phyloP scores from a whole-genome alignment of 2,113 vertebrate genomes.

The Carassius gibelio region DNA sequence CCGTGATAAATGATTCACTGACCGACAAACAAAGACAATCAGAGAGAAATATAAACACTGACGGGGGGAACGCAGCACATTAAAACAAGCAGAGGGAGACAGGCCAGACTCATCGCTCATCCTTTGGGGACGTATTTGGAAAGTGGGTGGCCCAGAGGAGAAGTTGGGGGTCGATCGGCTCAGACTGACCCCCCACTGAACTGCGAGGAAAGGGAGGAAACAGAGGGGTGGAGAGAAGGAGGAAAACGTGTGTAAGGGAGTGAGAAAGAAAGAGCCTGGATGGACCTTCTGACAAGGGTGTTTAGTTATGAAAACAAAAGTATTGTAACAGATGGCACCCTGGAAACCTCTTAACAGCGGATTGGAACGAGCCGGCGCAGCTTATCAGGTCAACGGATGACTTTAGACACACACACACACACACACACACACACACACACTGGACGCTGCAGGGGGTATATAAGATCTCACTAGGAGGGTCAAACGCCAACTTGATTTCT shows the following conservation, averaged over 20 bases:
- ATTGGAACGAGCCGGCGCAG: slow-evolving; percentile 38
- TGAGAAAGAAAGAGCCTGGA: slow-evolving; percentile 40
- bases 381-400: slow-evolving; percentile 47
- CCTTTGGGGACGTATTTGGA: slow-evolving; percentile 34
- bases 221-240: slow-evolving; percentile 48
- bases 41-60: neutral
- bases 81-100: slow-evolving; percentile 40
- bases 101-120: slow-evolving; percentile 31
- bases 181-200: slow-evolving; percentile 64
- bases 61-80: neutral
- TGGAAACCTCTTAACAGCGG: slow-evolving; percentile 68
- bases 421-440: slow-evolving; percentile 37
- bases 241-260: slow-evolving; percentile 44
- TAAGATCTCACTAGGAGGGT: slow-evolving; percentile 67
- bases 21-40: slow-evolving; percentile 22
- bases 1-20: slow-evolving; percentile 34
- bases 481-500: slow-evolving; percentile 38
- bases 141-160: slow-evolving; percentile 61
- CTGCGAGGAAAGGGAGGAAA: slow-evolving; percentile 55
- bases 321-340: slow-evolving; percentile 74
- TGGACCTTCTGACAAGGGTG: slow-evolving; percentile 43
- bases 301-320: slow-evolving; percentile 73
- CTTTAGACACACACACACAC: slow-evolving; percentile 32
- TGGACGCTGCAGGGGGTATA: slow-evolving; percentile 59
- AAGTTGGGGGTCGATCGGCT: slow-evolving; percentile 46